Base-by-base conservation (phyloP, 2,888 invertebrate species). In the Drosophila nigricruria region DNA sequence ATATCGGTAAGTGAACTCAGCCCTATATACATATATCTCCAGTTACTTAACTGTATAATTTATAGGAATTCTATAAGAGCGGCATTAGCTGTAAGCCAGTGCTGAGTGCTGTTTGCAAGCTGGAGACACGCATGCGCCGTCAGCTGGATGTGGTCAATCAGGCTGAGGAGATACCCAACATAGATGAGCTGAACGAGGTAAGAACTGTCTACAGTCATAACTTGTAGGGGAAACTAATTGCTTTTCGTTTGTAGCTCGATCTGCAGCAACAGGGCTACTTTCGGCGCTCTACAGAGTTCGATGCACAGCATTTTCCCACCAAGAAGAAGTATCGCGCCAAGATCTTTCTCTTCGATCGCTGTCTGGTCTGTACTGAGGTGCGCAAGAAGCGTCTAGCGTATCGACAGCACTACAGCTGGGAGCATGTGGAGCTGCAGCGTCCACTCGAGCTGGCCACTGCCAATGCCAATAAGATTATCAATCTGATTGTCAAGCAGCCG, bases 81-180 rank as follows among this genome's bases (percentile, higher is more conserved):
- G 90, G 91, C 63, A 92, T 92, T 53, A 92, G 91, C 69, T 92
- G 92, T 62, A 93, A 93, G 70, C 91, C 92, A 0, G 92, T 92
- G 23, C 77, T 93, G 30, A 90, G 77, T 34, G 91, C 92, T 0
- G 91, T 92, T 47, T 93, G 93, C 73, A 92, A 92, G 70, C 79
- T 93, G 67, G 93, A 93, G 63, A 93, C 92, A 36, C 90, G 92
- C 20, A 79, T 93, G 83, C 90, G 92, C 34, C 89, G 92, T 10
- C 86, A 92, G 34, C 81, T 93, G 36, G 91, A 91, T 58, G 91
- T 92, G 61, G 92, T 92, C 8, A 93, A 93, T 77, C 92, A 93
- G 72, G 89, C 92, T 1, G 92, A 92, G 82, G 92, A 92, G 73
- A 89, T 93, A 25, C 90, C 90, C 62, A 90, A 82, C 45, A 92